phyloP scores from a whole-genome alignment of 2,888 invertebrate species.

The Lasius fuliginosus region DNA sequence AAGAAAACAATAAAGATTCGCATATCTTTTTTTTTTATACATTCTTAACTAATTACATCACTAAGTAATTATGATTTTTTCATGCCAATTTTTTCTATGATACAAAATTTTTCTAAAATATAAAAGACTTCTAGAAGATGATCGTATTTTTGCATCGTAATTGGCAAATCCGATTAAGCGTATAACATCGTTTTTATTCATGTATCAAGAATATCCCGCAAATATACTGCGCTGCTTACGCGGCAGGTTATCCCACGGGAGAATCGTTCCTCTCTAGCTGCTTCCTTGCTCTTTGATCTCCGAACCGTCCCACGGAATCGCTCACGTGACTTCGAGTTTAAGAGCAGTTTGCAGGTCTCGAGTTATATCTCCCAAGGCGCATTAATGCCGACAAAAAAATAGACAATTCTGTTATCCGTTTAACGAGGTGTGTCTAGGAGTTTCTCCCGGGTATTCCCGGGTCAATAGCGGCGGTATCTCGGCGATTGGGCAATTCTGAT shows the following conservation, averaged over 20 bases:
- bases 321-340: conserved; percentile 71
- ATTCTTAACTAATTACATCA: background rate
- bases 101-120: background rate
- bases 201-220: conserved; percentile 36
- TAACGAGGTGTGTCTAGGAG: conserved; percentile 77
- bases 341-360: conserved; percentile 72
- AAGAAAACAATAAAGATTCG: background rate
- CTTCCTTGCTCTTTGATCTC: conserved; percentile 78
- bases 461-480: conserved; percentile 24
- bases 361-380: conserved; percentile 61
- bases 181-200: background rate
- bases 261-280: conserved; percentile 48
- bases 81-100: background rate
- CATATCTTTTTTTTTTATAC: background rate
- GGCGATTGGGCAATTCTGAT: conserved; percentile 32
- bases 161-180: conserved; percentile 23
- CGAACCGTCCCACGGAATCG: conserved; percentile 67
- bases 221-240: conserved; percentile 39
- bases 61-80: background rate
- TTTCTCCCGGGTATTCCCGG: conserved; percentile 41
- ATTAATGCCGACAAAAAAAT: conserved; percentile 74
- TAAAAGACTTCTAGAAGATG: background rate
- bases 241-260: conserved; percentile 15
- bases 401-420: conserved; percentile 77
- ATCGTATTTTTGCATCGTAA: background rate